phyloP scores from a whole-genome alignment of 2,113 vertebrate species.

The Aythya baeri region DNA sequence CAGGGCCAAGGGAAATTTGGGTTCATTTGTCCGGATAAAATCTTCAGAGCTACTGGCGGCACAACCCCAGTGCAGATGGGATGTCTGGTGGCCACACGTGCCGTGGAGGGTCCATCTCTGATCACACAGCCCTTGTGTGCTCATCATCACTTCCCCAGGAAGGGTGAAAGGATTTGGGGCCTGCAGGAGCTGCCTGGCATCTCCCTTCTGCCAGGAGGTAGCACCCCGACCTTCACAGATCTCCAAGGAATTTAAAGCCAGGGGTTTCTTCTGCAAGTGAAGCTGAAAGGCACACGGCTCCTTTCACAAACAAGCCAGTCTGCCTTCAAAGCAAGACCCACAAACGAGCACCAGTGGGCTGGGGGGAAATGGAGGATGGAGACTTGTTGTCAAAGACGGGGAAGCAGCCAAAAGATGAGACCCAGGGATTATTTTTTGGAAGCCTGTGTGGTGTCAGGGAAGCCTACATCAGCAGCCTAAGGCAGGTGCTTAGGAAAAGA shows the following conservation, averaged over 20 bases:
- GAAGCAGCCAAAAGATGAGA: background rate
- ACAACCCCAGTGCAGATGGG: background rate
- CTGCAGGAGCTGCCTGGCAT: background rate
- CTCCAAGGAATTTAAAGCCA: background rate
- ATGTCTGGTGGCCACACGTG: too few relatives aligned
- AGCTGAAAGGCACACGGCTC: background rate
- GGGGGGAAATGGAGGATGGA: background rate
- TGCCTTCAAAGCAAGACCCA: background rate
- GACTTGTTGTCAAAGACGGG: background rate
- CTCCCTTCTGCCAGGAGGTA: background rate
- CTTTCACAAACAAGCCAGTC: background rate
- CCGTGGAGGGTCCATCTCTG: background rate
- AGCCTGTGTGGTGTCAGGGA: background rate
- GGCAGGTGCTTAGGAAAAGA: background rate
- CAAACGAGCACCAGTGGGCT: background rate
- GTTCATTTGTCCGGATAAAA: background rate
- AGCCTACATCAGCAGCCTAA: background rate
- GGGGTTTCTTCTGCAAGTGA: background rate
- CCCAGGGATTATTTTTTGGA: background rate
- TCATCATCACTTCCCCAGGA: background rate
- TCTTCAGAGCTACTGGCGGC: background rate
- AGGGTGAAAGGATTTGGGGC: background rate
- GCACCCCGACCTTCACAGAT: background rate
- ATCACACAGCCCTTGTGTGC: background rate
- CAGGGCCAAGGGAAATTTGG: background rate